A percentile compares a stretch with the other conserved stretches of the same genome.
These are phyloP conservation scores for Nettapus auritus DNA, from an alignment of 2,113 vertebrate species.

Conservation along the genomic window DNA sequence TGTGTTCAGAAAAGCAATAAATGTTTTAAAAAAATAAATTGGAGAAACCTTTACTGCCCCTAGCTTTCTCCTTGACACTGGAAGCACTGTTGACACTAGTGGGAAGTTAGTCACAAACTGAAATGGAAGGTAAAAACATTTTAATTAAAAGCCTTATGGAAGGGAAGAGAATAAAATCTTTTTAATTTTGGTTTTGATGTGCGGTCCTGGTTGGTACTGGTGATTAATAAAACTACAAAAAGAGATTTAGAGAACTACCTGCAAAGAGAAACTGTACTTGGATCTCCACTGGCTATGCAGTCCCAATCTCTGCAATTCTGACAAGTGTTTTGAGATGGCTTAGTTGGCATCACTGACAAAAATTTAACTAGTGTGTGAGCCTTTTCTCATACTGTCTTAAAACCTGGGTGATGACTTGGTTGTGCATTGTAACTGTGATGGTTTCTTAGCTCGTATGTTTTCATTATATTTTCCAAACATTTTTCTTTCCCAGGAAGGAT, in stretches of 20 bases:
- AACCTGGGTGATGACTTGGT: background rate
- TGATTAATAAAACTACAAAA: background rate
- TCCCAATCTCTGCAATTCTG: background rate
- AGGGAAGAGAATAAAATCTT: background rate
- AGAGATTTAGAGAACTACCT: fast-evolving
- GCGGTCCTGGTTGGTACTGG: fast-evolving
- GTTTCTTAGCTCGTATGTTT: background rate
- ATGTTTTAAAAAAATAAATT: background rate
- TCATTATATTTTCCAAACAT: background rate
- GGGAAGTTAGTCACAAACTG: too few relatives aligned
- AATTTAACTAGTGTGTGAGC: background rate
- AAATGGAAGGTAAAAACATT: too few relatives aligned
- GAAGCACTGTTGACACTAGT: background rate
- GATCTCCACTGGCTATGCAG: background rate
- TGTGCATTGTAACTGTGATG: background rate
- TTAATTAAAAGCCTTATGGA: too few relatives aligned
- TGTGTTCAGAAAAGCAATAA: background rate
- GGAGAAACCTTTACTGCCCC: background rate
- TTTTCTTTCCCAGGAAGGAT: background rate
- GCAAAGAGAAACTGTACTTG: background rate
- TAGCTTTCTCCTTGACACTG: background rate
- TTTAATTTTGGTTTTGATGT: background rate
- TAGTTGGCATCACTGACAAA: background rate
- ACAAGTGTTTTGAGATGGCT: background rate
- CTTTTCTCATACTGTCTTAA: background rate